Evolutionary conservation across 2,888 invertebrate species (phyloP).

Genomic region (Aspidapion aeneum): DNA sequence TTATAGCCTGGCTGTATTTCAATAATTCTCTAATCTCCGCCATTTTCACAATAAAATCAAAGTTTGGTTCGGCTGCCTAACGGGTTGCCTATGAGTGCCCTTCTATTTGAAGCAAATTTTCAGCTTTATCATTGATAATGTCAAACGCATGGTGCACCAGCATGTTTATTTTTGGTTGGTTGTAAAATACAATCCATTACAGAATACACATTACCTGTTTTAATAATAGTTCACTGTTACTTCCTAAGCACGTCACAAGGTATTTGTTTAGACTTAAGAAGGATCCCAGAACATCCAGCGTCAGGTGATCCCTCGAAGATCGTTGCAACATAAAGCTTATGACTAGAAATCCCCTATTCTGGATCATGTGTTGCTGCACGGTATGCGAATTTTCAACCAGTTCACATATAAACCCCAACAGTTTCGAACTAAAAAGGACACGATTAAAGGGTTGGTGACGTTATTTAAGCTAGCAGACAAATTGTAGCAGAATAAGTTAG

Average conservation of each 20-base stretch:
- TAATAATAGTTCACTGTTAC: constrained; percentile 85
- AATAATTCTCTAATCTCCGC: too few species aligned
- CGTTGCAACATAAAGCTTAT: constrained; percentile 96
- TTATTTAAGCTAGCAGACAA: too few species aligned
- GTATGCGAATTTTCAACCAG: constrained; percentile 95
- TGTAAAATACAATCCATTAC: background rate
- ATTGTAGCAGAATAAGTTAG: too few species aligned
- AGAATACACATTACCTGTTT: constrained; percentile 70
- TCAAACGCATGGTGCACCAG: too few species aligned
- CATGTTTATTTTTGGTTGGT: too few species aligned
- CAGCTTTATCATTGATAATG: too few species aligned
- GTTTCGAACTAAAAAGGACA: constrained; percentile 82
- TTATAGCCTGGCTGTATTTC: too few species aligned
- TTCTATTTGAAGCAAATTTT: too few species aligned
- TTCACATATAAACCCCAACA: constrained; percentile 96
- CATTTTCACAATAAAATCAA: too few species aligned
- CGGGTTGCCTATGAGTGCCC: too few species aligned
- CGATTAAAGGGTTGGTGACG: too few species aligned
- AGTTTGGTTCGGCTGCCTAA: too few species aligned
- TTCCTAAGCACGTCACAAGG: constrained; percentile 88
- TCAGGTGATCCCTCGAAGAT: constrained; percentile 89
- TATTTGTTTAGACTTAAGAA: constrained; percentile 90
- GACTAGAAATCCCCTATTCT: constrained; percentile 96
- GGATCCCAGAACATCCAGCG: constrained; percentile 88
- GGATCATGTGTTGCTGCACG: constrained; percentile 99